These are phyloP conservation scores for Polietes domitor DNA, from an alignment of 2,888 invertebrate genomes.

Conservation along the genomic window DNA sequence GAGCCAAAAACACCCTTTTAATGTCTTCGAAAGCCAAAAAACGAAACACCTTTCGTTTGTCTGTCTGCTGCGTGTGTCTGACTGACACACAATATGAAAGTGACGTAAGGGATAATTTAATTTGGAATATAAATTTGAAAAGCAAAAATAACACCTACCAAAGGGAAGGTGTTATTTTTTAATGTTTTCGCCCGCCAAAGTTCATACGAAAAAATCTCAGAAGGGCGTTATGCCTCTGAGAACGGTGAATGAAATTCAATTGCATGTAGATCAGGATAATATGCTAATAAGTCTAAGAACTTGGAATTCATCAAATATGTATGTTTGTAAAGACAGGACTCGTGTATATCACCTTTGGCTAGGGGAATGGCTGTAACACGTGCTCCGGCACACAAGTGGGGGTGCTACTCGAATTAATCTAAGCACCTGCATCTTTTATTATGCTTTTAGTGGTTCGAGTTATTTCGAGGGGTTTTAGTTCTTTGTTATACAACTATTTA, in stretches of 20 bases:
- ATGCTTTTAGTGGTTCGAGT: conserved; percentile 60
- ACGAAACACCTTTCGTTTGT: conserved; percentile 29
- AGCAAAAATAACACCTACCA: neutral
- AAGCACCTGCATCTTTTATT: conserved; percentile 79
- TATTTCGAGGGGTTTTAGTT: neutral
- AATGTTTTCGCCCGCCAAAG: conserved; percentile 46
- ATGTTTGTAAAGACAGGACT: neutral
- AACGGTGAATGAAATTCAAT: neutral
- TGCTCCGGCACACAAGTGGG: conserved; percentile 5
- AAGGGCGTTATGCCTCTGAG: neutral
- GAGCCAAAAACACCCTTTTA: neutral
- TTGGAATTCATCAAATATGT: neutral
- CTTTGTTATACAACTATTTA: neutral
- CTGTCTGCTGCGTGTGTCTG: conserved; percentile 2
- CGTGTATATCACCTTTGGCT: neutral
- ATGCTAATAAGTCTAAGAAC: conserved; percentile 32
- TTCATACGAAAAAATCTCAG: conserved; percentile 3
- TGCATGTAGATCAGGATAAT: conserved; percentile 33
- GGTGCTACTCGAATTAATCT: conserved; percentile 73
- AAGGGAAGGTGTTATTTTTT: conserved; percentile 57
- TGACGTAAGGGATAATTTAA: conserved; percentile 29
- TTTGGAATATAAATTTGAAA: conserved; percentile 30
- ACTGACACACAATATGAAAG: neutral
- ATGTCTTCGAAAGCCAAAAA: neutral
- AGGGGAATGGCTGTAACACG: neutral